These are phyloP conservation scores for Procambarus virginalis DNA, from an alignment of 1,140 invertebrate species.

Conservation along the genomic window DNA sequence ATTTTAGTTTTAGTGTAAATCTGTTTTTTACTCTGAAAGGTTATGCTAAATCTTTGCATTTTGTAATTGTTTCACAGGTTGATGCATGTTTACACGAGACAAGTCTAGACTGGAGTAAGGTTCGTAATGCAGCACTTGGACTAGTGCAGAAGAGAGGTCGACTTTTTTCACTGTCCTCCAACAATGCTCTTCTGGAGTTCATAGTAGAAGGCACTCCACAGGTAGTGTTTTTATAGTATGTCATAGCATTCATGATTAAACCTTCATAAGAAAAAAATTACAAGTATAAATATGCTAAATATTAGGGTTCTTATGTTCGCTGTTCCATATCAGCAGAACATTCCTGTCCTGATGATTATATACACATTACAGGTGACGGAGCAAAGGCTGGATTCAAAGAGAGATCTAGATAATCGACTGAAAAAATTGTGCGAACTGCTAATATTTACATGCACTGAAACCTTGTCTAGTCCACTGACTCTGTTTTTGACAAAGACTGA, in stretches of 20 bases:
- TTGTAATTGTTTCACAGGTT: constrained; percentile 75
- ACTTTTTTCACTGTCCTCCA: constrained; percentile 90
- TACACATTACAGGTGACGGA: constrained; percentile 76
- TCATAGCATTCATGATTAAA: too few species aligned
- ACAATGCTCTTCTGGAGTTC: constrained; percentile 94
- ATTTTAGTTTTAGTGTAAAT: too few species aligned
- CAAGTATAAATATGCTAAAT: too few species aligned
- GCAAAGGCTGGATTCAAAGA: constrained; percentile 93
- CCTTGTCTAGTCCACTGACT: constrained; percentile 84
- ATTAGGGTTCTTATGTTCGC: too few species aligned
- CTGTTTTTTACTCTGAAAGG: too few species aligned
- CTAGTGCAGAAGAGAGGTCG: constrained; percentile 89
- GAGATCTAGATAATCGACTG: constrained; percentile 93
- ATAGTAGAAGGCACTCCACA: constrained; percentile 90
- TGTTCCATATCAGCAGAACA: neutral
- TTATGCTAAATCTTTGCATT: too few species aligned
- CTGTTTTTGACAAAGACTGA: constrained; percentile 85
- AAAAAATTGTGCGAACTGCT: constrained; percentile 94
- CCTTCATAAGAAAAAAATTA: too few species aligned
- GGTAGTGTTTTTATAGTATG: constrained; percentile 77
- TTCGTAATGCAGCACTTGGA: constrained; percentile 82
- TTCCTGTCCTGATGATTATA: neutral
- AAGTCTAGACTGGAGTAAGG: constrained; percentile 76
- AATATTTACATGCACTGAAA: constrained; percentile 86
- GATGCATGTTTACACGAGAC: constrained; percentile 77